phyloP scores from a whole-genome alignment of 2,113 vertebrate genomes.

The Ailuropoda melanoleuca region DNA sequence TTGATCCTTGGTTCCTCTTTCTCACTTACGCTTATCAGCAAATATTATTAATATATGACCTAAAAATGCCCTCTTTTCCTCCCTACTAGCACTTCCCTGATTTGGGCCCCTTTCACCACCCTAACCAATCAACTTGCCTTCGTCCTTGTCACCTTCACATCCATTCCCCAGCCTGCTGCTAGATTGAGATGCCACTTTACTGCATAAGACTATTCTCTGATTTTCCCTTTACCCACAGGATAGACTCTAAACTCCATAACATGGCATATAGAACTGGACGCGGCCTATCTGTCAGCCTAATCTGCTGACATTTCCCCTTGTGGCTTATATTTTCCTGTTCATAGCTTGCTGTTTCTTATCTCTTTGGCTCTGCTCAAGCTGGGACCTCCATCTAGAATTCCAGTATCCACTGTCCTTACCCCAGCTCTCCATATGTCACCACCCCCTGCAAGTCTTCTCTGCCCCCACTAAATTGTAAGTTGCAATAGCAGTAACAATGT shows the following conservation, averaged over 20 bases:
- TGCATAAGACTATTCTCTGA: constrained; percentile 35
- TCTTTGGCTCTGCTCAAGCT: constrained; percentile 12
- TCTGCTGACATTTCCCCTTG: neutral
- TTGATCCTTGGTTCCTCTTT: neutral
- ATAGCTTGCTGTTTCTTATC: neutral
- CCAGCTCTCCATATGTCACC: neutral
- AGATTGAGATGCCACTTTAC: neutral
- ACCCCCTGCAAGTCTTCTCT: constrained; percentile 34
- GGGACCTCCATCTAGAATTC: constrained; percentile 3
- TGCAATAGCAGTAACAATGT: constrained; percentile 30
- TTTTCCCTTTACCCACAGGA: neutral
- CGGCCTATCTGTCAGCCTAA: neutral
- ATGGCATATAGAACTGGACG: neutral
- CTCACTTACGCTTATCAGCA: neutral
- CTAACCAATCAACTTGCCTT: neutral
- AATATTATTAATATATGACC: neutral
- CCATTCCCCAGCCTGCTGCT: neutral
- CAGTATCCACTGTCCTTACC: neutral
- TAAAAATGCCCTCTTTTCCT: constrained; percentile 17
- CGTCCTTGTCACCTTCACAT: neutral
- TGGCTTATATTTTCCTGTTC: neutral
- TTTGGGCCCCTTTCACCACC: neutral
- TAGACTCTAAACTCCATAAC: neutral
- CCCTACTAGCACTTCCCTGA: neutral
- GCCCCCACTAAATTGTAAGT: neutral